These are phyloP conservation scores for Acridotheres tristis DNA, from an alignment of 2,797 vertebrate species.

Conservation along the genomic window DNA sequence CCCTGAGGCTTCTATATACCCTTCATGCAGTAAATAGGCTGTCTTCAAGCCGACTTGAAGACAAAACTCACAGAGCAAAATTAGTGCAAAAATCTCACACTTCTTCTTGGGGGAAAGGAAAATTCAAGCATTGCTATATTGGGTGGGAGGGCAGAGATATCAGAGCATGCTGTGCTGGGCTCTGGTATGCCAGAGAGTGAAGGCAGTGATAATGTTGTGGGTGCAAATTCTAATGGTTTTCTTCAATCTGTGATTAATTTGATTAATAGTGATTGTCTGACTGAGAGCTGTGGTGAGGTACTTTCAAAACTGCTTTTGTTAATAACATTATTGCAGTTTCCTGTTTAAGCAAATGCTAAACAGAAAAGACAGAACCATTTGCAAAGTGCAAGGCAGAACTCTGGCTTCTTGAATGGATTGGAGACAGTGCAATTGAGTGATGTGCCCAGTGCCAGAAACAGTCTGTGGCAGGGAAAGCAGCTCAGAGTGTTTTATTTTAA, in stretches of 20 bases:
- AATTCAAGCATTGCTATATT: fast-evolving
- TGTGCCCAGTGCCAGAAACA: background rate
- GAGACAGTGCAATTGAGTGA: background rate
- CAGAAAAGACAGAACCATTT: background rate
- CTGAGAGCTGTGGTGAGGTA: background rate
- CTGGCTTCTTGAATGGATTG: background rate
- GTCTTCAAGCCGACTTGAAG: background rate
- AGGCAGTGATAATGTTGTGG: background rate
- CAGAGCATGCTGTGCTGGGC: background rate
- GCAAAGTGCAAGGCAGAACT: background rate
- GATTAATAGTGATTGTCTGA: background rate
- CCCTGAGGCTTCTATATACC: background rate
- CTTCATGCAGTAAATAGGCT: background rate
- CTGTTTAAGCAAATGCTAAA: background rate
- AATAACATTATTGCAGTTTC: background rate
- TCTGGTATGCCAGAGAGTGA: background rate
- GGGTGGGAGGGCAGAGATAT: too few relatives aligned
- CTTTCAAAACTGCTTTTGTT: background rate
- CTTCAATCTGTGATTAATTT: background rate
- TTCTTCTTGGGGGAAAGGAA: background rate
- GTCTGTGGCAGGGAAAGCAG: background rate
- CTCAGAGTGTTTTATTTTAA: background rate
- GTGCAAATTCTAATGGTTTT: background rate
- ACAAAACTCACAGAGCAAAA: background rate
- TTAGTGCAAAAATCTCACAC: background rate